Evolutionary conservation across 1,140 invertebrate species (phyloP).

Genomic region (Hyposmocoma kahamanoa): DNA sequence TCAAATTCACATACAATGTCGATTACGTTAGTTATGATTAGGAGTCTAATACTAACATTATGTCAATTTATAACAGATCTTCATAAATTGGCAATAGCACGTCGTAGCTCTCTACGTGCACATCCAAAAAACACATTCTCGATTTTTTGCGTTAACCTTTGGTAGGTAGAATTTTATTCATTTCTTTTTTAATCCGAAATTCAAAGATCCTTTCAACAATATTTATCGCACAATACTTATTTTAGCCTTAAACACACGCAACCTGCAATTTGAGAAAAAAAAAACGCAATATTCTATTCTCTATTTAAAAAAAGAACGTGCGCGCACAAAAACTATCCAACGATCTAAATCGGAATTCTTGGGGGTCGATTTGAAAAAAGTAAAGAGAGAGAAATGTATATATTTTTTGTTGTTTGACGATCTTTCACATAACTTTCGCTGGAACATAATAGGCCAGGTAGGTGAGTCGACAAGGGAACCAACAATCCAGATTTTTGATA

Average conservation of each 20-base stretch:
- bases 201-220: too few species aligned
- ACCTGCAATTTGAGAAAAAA: conserved; percentile 46
- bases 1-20: too few species aligned
- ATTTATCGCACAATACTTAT: conserved; percentile 29
- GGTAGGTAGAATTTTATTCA: too few species aligned
- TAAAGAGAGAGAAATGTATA: conserved; percentile 36
- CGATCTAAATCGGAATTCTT: conserved; percentile 48
- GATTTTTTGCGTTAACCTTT: too few species aligned
- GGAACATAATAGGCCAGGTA: conserved; percentile 54
- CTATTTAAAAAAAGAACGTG: conserved; percentile 22
- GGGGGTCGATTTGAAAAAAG: conserved; percentile 30
- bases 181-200: too few species aligned
- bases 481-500: conserved; percentile 52
- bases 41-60: too few species aligned
- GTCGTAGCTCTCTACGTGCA: too few species aligned
- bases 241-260: conserved; percentile 44
- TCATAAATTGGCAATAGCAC: too few species aligned
- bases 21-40: too few species aligned
- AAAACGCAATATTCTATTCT: conserved; percentile 31
- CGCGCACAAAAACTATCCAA: conserved; percentile 41
- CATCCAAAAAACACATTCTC: too few species aligned
- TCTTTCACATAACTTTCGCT: conserved; percentile 65
- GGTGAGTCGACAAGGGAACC: conserved; percentile 44
- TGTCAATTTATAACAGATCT: too few species aligned
- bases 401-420: conserved; percentile 37